Evolutionary conservation across 2,797 vertebrate genomes (phyloP), one percentile per base, ranked within the genome.

Genomic region (Pangasius larnaudii): DNA sequence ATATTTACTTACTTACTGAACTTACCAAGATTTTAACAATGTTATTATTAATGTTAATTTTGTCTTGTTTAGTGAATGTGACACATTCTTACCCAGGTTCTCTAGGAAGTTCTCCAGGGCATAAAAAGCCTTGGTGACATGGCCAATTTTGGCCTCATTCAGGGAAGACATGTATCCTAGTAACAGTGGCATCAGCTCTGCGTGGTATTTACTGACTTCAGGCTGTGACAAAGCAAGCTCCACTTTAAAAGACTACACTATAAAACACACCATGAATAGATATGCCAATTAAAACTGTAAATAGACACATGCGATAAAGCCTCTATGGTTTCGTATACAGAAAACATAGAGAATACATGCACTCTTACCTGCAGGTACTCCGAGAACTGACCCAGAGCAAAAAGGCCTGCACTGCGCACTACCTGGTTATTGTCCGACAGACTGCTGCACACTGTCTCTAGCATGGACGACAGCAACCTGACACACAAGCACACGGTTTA

Each of bases 91-190:
- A 98, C 98, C 98, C 6, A 98, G 93, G 89, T 97, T 98, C 92
- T 98, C 97, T 93, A 98, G 94, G 78, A 98, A 98, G 94, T 98
- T 98, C 94, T 98, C 98, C 69, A 98, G 93, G 2, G 98, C 97
- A 11, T 98, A 98, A 93, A 97, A 98, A 61, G 96, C 97, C 92
- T 97, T 98, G 0, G 97, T 97, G 85, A 98, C 94, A 51, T 98
- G 97, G 49, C 96, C 94, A 0, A 95, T 94, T 78, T 96, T 96
- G 80, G 95, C 93, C 2, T 95, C 91, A 87, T 96, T 96, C 91
- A 98, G 94, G 0, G 94, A 95, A 0, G 96, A 96, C 75, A 98
- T 91, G 94, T 98, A 98, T 80, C 94, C 91, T n/a, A 98, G 94
- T 81, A 98, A 95, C 75, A 98, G 91, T 0, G 97, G 98, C 97